Conservation (phyloP, 1,140 invertebrate genomes). For the Diorhabda carinulata region DNA sequence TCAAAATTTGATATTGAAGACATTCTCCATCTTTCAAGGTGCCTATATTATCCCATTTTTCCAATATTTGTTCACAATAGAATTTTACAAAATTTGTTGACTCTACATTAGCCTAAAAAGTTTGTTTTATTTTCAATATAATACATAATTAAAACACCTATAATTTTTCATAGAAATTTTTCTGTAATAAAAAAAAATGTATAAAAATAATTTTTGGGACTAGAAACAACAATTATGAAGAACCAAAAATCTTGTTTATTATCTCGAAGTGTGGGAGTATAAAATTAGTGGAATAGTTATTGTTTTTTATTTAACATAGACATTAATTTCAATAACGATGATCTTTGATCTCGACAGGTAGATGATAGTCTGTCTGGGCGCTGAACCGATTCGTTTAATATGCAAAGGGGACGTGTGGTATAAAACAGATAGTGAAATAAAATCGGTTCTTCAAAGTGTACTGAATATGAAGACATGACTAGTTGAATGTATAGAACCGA, state of each 20-base stretch:
- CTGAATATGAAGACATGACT: constrained; percentile 71
- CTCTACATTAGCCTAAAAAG: constrained; percentile 74
- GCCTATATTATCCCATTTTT: constrained; percentile 57
- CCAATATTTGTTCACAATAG: constrained; percentile 81
- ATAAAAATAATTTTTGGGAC: no score
- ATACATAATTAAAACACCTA: neutral
- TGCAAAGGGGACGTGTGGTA: constrained; percentile 79
- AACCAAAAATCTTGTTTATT: no score
- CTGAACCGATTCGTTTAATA: constrained; percentile 69
- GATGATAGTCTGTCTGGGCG: constrained; percentile 77
- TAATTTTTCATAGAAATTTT: neutral
- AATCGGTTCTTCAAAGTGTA: constrained; percentile 69
- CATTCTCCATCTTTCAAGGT: constrained; percentile 63
- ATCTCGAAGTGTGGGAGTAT: no score
- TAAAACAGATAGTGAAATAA: constrained; percentile 67
- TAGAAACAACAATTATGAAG: no score
- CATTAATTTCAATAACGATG: constrained; percentile 83
- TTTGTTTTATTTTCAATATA: neutral
- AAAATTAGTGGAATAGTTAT: constrained; percentile 42
- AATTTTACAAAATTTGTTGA: constrained; percentile 83
- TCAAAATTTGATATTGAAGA: constrained; percentile 76
- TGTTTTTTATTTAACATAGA: constrained; percentile 81
- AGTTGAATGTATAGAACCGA: constrained; percentile 64
- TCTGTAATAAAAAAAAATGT: no score
- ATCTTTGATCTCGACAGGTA: constrained; percentile 81